These are phyloP conservation scores for Colius striatus DNA, from an alignment of 2,113 vertebrate species.

Conservation along the genomic window DNA sequence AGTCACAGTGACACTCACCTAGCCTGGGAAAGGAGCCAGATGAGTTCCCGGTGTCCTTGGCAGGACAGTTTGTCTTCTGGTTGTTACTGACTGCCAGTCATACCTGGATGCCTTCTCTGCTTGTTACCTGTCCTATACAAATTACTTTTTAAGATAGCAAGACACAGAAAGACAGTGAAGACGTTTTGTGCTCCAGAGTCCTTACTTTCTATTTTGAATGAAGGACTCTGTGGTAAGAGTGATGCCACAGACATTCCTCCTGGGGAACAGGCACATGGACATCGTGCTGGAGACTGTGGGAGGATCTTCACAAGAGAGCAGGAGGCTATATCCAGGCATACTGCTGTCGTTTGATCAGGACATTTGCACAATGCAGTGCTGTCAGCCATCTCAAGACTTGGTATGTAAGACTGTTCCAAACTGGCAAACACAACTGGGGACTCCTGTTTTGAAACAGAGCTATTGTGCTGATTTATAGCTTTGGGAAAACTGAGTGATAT, in stretches of 20 bases:
- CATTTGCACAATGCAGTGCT: not conserved
- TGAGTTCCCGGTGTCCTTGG: not conserved
- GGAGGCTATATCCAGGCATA: not conserved
- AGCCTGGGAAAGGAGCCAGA: not conserved
- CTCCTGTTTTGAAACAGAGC: conserved; percentile 39
- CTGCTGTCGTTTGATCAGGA: not conserved
- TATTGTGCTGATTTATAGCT: conserved; percentile 25
- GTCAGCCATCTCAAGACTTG: not conserved
- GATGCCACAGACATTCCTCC: not conserved
- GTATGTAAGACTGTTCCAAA: conserved; percentile 14
- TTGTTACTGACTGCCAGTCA: not conserved
- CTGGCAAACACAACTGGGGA: not conserved
- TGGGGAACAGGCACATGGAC: not conserved
- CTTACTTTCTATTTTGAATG: not conserved
- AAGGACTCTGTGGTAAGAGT: not conserved
- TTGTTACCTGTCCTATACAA: not conserved
- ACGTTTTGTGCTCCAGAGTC: not conserved
- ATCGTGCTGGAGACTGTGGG: not conserved
- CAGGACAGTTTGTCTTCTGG: not conserved
- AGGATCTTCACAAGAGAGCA: not conserved
- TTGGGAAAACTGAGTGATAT: conserved; percentile 35
- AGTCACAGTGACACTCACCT: not conserved
- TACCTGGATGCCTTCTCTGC: not conserved
- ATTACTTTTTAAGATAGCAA: not conserved
- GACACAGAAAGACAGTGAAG: not conserved